These are phyloP conservation scores for Pagrus major DNA, from an alignment of 2,113 vertebrate species.

Conservation along the genomic window DNA sequence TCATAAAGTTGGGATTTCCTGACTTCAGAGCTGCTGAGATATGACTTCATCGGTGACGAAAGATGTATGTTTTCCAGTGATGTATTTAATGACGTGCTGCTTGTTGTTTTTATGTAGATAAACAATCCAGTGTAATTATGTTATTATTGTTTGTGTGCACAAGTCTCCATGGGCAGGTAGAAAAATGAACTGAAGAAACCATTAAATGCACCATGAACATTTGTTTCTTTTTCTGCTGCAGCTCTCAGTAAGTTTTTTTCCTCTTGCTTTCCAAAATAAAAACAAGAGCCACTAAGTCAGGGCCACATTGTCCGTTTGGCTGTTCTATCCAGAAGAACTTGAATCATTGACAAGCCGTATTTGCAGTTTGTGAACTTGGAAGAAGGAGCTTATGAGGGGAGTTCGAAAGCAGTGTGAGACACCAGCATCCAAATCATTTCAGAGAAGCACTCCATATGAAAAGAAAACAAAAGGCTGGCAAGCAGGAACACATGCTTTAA, in stretches of 20 bases:
- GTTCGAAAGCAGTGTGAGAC: slow-evolving; percentile 44
- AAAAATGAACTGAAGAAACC: slow-evolving; percentile 5
- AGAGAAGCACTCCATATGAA: slow-evolving; percentile 47
- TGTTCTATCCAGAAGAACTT: slow-evolving; percentile 32
- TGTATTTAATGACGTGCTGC: not conserved
- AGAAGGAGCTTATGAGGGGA: slow-evolving; percentile 44
- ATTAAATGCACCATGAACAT: not conserved
- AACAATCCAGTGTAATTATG: not conserved
- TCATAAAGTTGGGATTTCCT: slow-evolving; percentile 3
- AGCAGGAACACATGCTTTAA: slow-evolving; percentile 33
- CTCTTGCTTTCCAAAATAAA: slow-evolving; percentile 17
- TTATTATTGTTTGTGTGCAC: not conserved
- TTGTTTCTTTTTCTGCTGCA: slow-evolving; percentile 2
- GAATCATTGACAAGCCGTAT: slow-evolving; percentile 30
- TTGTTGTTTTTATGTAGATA: not conserved
- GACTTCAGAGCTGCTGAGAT: slow-evolving; percentile 8
- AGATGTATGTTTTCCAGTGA: not conserved
- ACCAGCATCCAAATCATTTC: slow-evolving; percentile 45
- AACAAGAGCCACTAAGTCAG: slow-evolving; percentile 15
- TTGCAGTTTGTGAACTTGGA: slow-evolving; percentile 54
- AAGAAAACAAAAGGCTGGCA: slow-evolving; percentile 58
- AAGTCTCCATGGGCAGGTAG: not conserved
- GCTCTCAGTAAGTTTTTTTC: slow-evolving; percentile 30
- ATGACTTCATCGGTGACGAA: not conserved
- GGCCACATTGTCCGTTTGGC: slow-evolving; percentile 17